phyloP scores from a whole-genome alignment of 2,113 vertebrate species.

The Castor canadensis region DNA sequence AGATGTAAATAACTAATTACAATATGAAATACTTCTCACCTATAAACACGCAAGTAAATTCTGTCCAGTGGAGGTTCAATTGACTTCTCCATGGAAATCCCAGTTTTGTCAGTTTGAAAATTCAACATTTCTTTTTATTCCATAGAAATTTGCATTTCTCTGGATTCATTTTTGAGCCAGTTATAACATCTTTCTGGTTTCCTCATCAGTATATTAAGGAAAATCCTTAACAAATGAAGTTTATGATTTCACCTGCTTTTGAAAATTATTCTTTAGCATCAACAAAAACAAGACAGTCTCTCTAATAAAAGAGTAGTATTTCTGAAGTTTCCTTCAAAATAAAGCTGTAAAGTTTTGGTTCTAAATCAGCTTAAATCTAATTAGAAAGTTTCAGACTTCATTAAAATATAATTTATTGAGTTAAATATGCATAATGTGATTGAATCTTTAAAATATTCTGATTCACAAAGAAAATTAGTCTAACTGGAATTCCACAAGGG shows the following conservation, averaged over 20 bases:
- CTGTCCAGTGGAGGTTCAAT: neutral
- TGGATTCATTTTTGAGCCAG: neutral
- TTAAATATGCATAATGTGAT: conserved; percentile 10
- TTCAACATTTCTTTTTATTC: conserved; percentile 4
- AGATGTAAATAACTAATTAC: neutral
- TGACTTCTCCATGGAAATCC: neutral
- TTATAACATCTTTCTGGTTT: conserved; percentile 7
- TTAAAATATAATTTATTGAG: conserved; percentile 1
- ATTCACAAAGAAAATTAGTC: neutral
- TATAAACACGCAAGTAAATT: neutral
- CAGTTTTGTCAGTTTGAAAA: neutral
- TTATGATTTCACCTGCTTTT: neutral
- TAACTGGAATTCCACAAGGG: conserved; percentile 12
- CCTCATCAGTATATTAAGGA: neutral
- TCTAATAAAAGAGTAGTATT: neutral
- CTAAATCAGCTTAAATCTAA: conserved; percentile 1
- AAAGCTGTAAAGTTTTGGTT: neutral
- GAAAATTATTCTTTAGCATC: neutral
- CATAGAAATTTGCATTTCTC: neutral
- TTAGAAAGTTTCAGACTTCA: neutral
- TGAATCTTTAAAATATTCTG: neutral
- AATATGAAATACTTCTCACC: neutral
- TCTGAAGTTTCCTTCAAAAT: neutral
- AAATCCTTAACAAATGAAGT: conserved; percentile 6
- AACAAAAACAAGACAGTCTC: neutral